Evolutionary conservation across 2,888 invertebrate species (phyloP), one percentile per base, ranked within the genome.

Genomic region (Tillus elongatus): DNA sequence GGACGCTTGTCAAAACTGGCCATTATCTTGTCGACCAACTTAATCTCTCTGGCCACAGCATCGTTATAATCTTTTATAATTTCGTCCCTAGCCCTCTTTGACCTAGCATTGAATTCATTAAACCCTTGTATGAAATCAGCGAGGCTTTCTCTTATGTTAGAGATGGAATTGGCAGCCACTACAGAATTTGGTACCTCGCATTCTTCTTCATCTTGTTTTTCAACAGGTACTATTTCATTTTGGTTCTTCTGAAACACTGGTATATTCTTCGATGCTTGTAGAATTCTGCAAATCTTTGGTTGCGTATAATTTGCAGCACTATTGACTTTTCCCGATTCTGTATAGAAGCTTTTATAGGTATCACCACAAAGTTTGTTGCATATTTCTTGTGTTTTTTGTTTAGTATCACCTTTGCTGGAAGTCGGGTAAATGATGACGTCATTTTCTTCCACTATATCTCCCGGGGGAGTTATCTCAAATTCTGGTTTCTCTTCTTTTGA

Each of bases 31-130:
- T 35, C 31, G 9, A n/a, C 30, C 13, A 8, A 29, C 12, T 44
- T 39, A 13, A 50, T 37, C 40, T 56, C 54, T 36, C 49, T 46
- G 33, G 52, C 49, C 35, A 59, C 46, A 4, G 55, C 50, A 9
- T 50, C 49, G 33, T 56, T 54, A 39, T 58, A 62, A 10, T 56
- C 52, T 11, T 54, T 47, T 13, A 61, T 47, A 14, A 60, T 15
- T n/a, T 39, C 41, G 2, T 47, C 41, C 26, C 51, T 51, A 15
- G 52, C 42, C 15, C 39, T 43, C 14, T 45, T 42, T 28, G 50
- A 54, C 29, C 41, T 44, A 12, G 44, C 43, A 4, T 44, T 46
- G 36, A 50, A 49, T 6, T 46, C 41, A 9, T 47, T 40, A 4
- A 54, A 33, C 15, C 46, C 37, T 9, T 46, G 42, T 1, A 40